Evolutionary conservation across 2,797 vertebrate species (phyloP).

Genomic region (Phaenicophaeus curvirostris): DNA sequence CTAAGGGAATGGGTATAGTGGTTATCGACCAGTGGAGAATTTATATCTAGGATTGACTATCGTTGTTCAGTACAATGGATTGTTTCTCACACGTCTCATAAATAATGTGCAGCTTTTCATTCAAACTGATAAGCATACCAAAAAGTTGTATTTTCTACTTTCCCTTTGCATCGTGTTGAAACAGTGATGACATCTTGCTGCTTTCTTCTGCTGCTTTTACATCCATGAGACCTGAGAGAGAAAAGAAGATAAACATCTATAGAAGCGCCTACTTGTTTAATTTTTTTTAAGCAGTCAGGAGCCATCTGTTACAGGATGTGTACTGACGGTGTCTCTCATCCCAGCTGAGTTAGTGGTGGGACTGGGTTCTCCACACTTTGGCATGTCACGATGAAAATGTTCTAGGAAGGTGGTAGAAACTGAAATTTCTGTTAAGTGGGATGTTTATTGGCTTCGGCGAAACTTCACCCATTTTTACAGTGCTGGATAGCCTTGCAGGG

Average conservation of each 20-base stretch:
- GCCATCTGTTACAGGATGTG: constrained; percentile 12
- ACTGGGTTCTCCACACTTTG: not conserved
- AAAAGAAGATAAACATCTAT: constrained; percentile 19
- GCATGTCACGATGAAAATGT: not conserved
- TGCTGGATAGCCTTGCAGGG: not conserved
- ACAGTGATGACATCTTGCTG: constrained; percentile 26
- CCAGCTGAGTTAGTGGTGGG: not conserved
- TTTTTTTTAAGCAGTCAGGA: constrained; percentile 1
- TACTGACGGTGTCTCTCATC: not conserved
- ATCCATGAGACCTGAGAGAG: constrained; percentile 4
- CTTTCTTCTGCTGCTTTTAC: not conserved
- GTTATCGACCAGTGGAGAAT: constrained; percentile 83
- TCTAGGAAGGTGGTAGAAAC: not conserved
- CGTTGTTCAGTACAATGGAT: constrained; percentile 62
- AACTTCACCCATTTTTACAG: not conserved
- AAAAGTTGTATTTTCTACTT: constrained; percentile 49
- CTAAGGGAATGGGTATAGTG: constrained; percentile 81
- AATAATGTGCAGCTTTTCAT: constrained; percentile 48
- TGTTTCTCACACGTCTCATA: constrained; percentile 21
- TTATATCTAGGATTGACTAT: constrained; percentile 81
- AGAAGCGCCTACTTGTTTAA: not conserved
- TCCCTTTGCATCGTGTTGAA: constrained; percentile 19
- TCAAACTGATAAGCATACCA: constrained; percentile 50
- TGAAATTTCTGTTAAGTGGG: not conserved
- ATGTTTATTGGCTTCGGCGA: not conserved